Conservation (phyloP, 2,797 vertebrate genomes). For the Hippocampus kuda region DNA sequence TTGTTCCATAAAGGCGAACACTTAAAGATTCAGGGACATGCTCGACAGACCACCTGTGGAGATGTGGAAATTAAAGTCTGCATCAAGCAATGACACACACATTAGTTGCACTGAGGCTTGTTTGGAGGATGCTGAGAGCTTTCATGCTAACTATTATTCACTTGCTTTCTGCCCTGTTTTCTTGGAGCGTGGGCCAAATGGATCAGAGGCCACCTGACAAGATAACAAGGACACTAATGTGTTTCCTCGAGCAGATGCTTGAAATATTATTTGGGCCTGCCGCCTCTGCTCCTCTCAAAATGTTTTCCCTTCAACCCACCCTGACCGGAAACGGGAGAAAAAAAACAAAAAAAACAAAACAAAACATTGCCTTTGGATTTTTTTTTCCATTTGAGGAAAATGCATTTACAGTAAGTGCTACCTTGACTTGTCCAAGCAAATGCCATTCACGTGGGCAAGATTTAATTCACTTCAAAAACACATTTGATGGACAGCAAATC, state of each 20-base stretch:
- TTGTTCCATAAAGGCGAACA: background rate
- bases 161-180: conserved; percentile 12
- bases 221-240: conserved; percentile 23
- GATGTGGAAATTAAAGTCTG: background rate
- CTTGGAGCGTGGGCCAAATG: conserved; percentile 14
- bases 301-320: background rate
- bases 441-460: background rate
- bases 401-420: background rate
- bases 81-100: background rate
- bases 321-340: background rate
- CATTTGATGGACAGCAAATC: background rate
- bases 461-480: background rate
- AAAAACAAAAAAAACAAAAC: background rate
- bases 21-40: background rate
- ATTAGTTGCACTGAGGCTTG: background rate
- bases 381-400: background rate
- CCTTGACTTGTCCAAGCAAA: background rate
- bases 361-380: background rate
- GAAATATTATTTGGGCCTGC: background rate
- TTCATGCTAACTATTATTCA: conserved; percentile 19
- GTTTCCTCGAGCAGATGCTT: conserved; percentile 13
- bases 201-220: conserved; percentile 24
- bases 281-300: background rate
- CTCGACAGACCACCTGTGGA: background rate
- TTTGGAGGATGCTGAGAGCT: background rate